Conservation (phyloP, 2,888 invertebrate genomes). For the Drepana falcataria region DNA sequence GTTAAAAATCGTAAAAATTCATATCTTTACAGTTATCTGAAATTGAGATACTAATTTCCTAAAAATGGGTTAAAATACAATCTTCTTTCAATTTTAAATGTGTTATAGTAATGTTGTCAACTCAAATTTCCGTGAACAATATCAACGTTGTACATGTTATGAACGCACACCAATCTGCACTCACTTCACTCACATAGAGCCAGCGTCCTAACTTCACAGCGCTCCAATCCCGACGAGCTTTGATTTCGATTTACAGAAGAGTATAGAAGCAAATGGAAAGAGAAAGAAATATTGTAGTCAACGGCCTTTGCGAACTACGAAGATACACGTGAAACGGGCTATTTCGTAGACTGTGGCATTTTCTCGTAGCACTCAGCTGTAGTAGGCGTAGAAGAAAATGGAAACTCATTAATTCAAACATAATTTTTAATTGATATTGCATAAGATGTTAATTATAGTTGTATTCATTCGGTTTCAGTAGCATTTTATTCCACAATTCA, state of each 20-base stretch:
- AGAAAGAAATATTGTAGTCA: constrained; percentile 64
- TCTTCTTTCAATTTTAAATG: no score
- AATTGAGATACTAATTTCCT: no score
- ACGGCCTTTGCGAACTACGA: constrained; percentile 67
- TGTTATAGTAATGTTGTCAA: no score
- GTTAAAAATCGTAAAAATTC: no score
- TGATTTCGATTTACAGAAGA: constrained; percentile 79
- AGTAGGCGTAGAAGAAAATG: constrained; percentile 21
- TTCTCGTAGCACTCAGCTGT: constrained; percentile 38
- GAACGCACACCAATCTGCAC: constrained; percentile 48
- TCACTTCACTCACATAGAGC: constrained; percentile 47
- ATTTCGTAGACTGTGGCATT: constrained; percentile 58
- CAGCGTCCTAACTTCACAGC: constrained; percentile 54
- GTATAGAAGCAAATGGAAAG: constrained; percentile 57
- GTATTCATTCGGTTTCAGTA: no score
- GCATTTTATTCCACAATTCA: no score
- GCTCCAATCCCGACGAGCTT: constrained; percentile 73
- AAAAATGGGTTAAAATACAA: no score
- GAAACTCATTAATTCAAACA: neutral
- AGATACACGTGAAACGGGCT: constrained; percentile 55
- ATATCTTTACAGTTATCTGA: no score
- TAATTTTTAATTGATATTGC: neutral
- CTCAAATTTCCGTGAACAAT: neutral
- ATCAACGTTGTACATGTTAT: constrained; percentile 18
- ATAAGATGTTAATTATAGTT: no score